phyloP scores from a whole-genome alignment of 1,140 invertebrate species.

The Diuraphis noxia region DNA sequence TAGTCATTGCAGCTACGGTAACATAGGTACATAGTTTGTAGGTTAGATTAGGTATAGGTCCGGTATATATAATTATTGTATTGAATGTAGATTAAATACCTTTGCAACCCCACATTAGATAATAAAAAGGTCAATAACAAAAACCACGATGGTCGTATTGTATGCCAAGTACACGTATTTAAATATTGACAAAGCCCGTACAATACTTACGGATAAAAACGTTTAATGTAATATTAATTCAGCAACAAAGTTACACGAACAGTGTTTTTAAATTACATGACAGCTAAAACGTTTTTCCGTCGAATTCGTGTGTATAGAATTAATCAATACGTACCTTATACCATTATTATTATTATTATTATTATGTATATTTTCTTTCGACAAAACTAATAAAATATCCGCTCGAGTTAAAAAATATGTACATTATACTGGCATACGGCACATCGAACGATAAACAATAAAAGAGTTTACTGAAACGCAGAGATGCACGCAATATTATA shows the following conservation, averaged over 20 bases:
- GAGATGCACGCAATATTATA: not conserved
- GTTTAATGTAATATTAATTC: constrained; percentile 13
- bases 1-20: not conserved
- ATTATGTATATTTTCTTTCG: not conserved
- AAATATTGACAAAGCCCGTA: not conserved
- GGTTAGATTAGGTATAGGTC: not conserved
- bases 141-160: not conserved
- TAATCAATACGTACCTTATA: not conserved
- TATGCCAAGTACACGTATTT: not conserved
- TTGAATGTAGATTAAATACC: not conserved
- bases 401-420: not conserved
- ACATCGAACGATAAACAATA: not conserved
- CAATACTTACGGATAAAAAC: not conserved
- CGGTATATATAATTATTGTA: not conserved
- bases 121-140: not conserved
- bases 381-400: not conserved
- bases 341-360: not conserved
- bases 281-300: constrained; percentile 5
- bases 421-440: not conserved
- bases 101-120: not conserved
- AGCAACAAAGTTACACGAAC: not conserved
- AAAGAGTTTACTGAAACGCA: not conserved
- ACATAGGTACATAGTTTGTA: not conserved
- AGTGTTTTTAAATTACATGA: constrained; percentile 14
- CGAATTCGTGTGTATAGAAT: constrained; percentile 27